Base-by-base conservation (phyloP, 2,113 vertebrate species). In the Triplophysa rosa region DNA sequence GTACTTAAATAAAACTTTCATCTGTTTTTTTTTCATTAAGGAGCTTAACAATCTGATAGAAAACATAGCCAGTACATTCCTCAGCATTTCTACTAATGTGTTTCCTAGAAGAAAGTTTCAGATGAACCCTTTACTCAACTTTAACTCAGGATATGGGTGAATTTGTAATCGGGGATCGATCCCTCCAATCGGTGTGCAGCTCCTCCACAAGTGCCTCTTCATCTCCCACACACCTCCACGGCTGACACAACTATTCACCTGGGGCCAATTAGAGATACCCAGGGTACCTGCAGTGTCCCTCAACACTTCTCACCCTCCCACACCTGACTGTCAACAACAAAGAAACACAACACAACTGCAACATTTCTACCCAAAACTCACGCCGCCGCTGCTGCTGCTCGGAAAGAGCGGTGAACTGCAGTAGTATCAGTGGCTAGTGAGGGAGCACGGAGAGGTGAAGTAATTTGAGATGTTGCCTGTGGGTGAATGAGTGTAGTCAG, bases 211-310 rank as follows among this genome's bases (percentile, higher is more conserved):
- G 63, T n/a, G 19, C 37, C 29, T 66, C 21, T 40, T 23, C 54
- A 4, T 47, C 74, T 72, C 77, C 72, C 71, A 79, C 59, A 5
- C 77, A 67, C 40, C 80, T 59, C 56, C 47, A 62, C 54, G 2
- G 58, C 67, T 49, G 68, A 47, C 77, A 67, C 16, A 59, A 54
- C 26, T 59, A 66, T 54, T 78, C 84, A 68, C 84, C 47, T 7
- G 74, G 70, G 84, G 24, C 74, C 84, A 78, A 80, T 85, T 84
- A 83, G 68, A 68, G 52, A 29, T 63, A 80, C 59, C 56, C 68
- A 67, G 14, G 74, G 81, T 80, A 61, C 68, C 74, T 65, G 64
- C 40, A 45, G 37, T 19, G 64, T 83, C 81, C 81, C 84, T n/a
- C 17, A 66, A 66, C 67, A 40, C 21, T 66, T 23, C 47, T 21